Base-by-base conservation (phyloP, 1,140 invertebrate species). In the Globodera ellingtonae region DNA sequence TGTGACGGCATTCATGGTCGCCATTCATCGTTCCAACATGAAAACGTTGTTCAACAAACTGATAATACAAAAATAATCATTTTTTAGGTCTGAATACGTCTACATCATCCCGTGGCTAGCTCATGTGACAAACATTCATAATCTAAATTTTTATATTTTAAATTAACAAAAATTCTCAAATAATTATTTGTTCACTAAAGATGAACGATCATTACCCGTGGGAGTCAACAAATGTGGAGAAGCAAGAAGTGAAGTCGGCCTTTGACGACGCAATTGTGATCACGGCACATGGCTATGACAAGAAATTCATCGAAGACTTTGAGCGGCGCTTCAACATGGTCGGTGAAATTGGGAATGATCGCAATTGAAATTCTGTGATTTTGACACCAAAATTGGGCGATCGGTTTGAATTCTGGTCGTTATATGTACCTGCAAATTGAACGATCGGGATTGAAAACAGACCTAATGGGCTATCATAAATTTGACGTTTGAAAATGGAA, bases 291-390 rank as follows among this genome's bases (percentile, higher is more conserved):
- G 87, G 87, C 0, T 88, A 88, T 74, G 87, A 89, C 78, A 89
- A 86, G 24, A 88, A 89, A 74, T 89, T 89, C 74, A 84, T 89
- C 59, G 88, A 89, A 66, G 88, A 87, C 13, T 89, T 89, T 79
- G 82, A 89, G 67, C 66, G 77, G 21, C 72, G 83, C 35, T 89
- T 89, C 77, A 83, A 83, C 21, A 56, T 88, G 66, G 67, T 70
- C 67, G 35, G 67, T 65, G 13, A 21, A 35, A 35, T 35, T 35
- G 35, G 35, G 35, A 35, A 35, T 35, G 35, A 35, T 35, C 35
- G 35, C 2, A 0, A 35, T 35, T 3, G 0, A 2, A 35, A 35
- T 35, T 35, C 35, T 35, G 35, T 3, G 35, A 35, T 2, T 35
- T 35, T 35, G 35, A 35, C 35, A 35, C 35, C 35, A 35, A 35